Percentiles rank a stretch among this genome's conserved stretches.
Conservation (phyloP, 2,888 invertebrate species). For the Rotaria macrura region DNA sequence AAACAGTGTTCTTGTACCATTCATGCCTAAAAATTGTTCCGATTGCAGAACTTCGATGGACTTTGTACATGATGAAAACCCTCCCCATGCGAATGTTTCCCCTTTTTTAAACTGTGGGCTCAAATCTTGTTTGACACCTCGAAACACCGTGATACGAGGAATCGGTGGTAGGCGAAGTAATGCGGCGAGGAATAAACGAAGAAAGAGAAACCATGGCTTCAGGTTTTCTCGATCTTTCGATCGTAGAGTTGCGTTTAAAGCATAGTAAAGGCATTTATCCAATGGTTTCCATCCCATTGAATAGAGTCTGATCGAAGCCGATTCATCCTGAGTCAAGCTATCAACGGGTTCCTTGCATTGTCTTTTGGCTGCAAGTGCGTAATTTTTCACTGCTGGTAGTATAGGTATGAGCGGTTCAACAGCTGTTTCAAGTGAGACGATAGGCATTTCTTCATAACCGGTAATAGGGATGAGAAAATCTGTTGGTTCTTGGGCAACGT, state of each 20-base stretch:
- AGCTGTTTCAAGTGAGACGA: neutral
- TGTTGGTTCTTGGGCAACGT: neutral
- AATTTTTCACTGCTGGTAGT: neutral
- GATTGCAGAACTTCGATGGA: neutral
- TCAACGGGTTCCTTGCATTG: neutral
- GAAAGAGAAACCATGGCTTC: neutral
- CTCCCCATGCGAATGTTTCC: neutral
- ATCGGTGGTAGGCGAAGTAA: neutral
- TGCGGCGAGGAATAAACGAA: neutral
- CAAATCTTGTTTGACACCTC: neutral
- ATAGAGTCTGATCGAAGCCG: neutral
- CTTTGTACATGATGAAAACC: neutral
- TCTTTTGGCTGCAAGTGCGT: neutral
- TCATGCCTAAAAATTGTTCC: neutral
- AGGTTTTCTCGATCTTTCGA: neutral
- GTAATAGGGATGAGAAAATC: neutral
- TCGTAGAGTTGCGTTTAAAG: neutral
- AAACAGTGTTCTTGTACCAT: neutral
- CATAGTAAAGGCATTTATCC: neutral
- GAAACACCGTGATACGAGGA: neutral
- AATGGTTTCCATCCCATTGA: neutral
- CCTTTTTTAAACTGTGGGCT: neutral
- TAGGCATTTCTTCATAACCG: neutral
- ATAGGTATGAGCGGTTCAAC: neutral
- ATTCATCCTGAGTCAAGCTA: neutral